Base-by-base conservation (phyloP, 1,140 invertebrate genomes). In the Drosophila nebulosa region DNA sequence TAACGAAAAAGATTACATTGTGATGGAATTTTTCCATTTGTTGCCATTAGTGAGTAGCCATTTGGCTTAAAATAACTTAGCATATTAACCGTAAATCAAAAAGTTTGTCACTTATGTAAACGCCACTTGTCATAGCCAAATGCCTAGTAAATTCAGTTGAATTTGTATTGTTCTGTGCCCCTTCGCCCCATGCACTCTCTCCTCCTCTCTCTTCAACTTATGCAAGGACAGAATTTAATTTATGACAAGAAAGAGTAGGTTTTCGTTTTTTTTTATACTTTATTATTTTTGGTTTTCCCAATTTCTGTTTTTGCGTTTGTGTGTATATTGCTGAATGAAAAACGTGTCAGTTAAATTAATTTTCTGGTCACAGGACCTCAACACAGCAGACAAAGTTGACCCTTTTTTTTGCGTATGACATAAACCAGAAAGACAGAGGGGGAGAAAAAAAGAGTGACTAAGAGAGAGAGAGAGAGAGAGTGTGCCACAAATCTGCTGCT, bases 301-400 rank as follows among this genome's bases (percentile, higher is more conserved):
- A n/a, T n/a, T n/a, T 46, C 18, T 46, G 9, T 46, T 9, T 46
- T 21, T 39, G 7, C n/a, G 16, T 46, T 7, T 42, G 16, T 46
- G 36, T 66, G 35, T 70, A 10, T 64, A 50, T 69, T 64, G 39
- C 55, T 73, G 61, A 59, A 74, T 74, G 61, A 46, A 65, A 74
- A 74, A 73, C 61, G 69, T 74, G 71, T 73, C 71, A 73, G 69
- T 73, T 60, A 74, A 74, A 74, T 73, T 65, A 73, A 74, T 74
- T 74, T 74, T 73, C 69, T 74, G 69, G 71, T 59, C 69, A 74
- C n/a, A 65, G 46, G 16, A 14, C 27, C 6, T 30, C 46, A 32
- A 14, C 27, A 63, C 26, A 55, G 18, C 35, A 58, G 27, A 63
- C 27, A 30, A 52, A 52, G 60, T 50, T 58, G 61, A 59, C 69